Conservation (phyloP, 1,140 invertebrate species). For the Pseudomyrmex flavicornis region DNA sequence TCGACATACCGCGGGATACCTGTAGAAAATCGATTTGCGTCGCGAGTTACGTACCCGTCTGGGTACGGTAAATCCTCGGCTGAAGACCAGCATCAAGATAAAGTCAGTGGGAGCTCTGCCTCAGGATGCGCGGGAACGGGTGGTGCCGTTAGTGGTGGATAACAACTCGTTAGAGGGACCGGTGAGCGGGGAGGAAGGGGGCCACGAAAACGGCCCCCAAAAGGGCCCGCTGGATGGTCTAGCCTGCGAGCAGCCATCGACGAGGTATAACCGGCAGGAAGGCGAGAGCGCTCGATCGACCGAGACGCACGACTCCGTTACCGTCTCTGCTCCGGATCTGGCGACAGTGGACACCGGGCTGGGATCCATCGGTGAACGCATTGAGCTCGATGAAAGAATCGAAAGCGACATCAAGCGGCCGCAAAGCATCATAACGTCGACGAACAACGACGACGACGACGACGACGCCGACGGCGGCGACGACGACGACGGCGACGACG, state of each 20-base stretch:
- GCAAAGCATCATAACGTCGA: conserved; percentile 32
- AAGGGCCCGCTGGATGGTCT: conserved; percentile 76
- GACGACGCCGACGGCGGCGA: background rate
- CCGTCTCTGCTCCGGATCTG: conserved; percentile 31
- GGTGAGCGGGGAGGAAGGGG: conserved; percentile 66
- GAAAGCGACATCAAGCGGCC: conserved; percentile 24
- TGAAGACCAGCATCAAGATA: conserved; percentile 80
- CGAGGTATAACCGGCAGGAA: conserved; percentile 18
- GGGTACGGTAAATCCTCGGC: conserved; percentile 76
- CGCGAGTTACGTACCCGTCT: conserved; percentile 63
- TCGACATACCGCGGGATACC: conserved; percentile 28
- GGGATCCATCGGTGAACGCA: conserved; percentile 13
- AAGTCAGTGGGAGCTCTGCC: conserved; percentile 73
- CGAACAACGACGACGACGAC: conserved; percentile 16
- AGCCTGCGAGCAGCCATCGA: conserved; percentile 60
- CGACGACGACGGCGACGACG: conserved; percentile 8
- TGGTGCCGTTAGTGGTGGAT: conserved; percentile 78
- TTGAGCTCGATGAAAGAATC: conserved; percentile 40
- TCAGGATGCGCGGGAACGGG: conserved; percentile 79
- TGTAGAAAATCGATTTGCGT: conserved; percentile 25
- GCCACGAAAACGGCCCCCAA: conserved; percentile 76
- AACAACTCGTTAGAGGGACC: conserved; percentile 71
- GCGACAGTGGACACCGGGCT: conserved; percentile 41
- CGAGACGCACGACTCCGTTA: conserved; percentile 36
- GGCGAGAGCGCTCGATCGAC: conserved; percentile 24